A percentile compares a stretch with the other conserved stretches of the same genome.
Conservation (phyloP, 1,140 invertebrate genomes). For the Bombus polaris region DNA sequence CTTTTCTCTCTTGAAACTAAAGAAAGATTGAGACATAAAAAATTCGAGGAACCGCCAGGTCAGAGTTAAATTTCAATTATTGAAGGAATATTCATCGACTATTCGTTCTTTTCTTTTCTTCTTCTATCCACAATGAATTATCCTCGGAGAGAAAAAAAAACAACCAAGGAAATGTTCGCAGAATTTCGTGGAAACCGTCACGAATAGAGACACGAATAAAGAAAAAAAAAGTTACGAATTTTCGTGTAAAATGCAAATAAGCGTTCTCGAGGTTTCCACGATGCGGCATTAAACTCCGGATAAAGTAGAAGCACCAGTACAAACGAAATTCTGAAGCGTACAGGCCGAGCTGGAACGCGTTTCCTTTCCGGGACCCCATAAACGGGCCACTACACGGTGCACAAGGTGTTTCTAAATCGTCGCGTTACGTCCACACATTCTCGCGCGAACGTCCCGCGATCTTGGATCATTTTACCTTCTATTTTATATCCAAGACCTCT, state of each 20-base stretch:
- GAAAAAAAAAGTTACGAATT: background rate
- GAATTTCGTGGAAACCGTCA: background rate
- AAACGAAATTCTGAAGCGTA: background rate
- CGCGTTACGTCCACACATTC: background rate
- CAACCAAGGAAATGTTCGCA: background rate
- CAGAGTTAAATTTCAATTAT: background rate
- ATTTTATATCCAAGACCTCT: background rate
- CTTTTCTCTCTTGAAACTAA: background rate
- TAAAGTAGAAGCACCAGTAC: background rate
- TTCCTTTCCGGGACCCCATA: conserved; percentile 49
- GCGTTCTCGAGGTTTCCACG: background rate
- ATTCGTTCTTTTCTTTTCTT: too few species aligned
- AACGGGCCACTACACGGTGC: conserved; percentile 24
- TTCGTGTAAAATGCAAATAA: conserved; percentile 12
- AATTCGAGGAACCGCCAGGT: background rate
- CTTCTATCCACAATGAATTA: too few species aligned
- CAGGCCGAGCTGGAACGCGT: conserved; percentile 4
- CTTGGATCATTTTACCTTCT: background rate
- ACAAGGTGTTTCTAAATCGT: conserved; percentile 48
- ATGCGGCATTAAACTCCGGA: background rate
- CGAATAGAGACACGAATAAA: background rate
- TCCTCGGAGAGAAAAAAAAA: background rate
- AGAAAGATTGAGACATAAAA: background rate
- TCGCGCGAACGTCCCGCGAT: conserved; percentile 9
- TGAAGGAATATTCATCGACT: background rate